Conservation (phyloP, 2,888 invertebrate genomes). For the Atethmia centrago region DNA sequence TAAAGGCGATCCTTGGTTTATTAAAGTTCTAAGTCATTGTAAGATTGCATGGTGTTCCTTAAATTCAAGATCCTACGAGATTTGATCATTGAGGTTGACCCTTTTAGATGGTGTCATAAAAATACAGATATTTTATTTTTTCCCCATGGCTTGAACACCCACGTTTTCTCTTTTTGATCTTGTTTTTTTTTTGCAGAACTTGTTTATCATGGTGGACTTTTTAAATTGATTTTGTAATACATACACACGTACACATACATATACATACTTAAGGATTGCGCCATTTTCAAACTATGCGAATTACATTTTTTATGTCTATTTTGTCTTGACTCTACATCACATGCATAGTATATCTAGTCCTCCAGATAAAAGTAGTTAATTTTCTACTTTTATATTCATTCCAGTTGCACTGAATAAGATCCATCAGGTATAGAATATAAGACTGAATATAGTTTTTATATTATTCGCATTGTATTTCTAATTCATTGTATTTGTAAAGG, state of each 20-base stretch:
- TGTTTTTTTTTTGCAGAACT: no score
- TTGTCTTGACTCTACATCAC: conserved; percentile 34
- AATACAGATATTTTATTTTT: background rate
- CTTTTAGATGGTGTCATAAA: background rate
- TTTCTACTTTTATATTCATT: conserved; percentile 74
- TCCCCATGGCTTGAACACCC: no score
- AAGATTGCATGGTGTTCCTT: background rate
- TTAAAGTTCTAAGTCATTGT: background rate
- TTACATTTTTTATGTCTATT: conserved; percentile 13
- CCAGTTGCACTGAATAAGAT: conserved; percentile 54
- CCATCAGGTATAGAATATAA: conserved; percentile 71
- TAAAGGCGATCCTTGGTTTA: background rate
- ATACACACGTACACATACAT: no score
- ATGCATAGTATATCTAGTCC: conserved; percentile 62
- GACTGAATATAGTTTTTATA: conserved; percentile 80
- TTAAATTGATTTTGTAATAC: no score
- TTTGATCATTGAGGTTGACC: background rate
- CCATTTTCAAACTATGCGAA: background rate
- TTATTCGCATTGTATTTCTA: conserved; percentile 61
- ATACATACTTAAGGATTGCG: background rate
- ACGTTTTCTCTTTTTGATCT: no score
- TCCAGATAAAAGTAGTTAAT: conserved; percentile 56
- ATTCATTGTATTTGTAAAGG: conserved; percentile 57
- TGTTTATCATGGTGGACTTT: no score
- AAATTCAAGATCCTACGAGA: background rate